These are phyloP conservation scores for Drosophila engyochracea DNA, from an alignment of 2,888 invertebrate genomes.

Conservation along the genomic window DNA sequence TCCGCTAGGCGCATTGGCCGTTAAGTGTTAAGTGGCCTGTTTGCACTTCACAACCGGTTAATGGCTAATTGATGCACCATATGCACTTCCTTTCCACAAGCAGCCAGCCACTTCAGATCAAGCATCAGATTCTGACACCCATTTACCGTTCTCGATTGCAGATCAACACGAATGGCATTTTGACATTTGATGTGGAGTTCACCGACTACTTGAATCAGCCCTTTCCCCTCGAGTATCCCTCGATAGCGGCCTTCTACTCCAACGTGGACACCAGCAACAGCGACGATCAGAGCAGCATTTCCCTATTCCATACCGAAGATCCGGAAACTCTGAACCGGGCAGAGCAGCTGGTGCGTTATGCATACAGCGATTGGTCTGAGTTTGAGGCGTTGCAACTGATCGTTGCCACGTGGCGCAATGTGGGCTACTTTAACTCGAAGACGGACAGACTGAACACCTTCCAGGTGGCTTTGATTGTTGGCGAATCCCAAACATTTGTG, in stretches of 20 bases:
- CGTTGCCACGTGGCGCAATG: slow-evolving; percentile 95
- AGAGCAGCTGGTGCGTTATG: slow-evolving; percentile 89
- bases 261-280: slow-evolving; percentile 92
- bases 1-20: slow-evolving; percentile 69
- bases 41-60: slow-evolving; percentile 60
- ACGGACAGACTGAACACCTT: slow-evolving; percentile 93
- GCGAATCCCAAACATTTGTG: slow-evolving; percentile 90
- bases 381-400: slow-evolving; percentile 93
- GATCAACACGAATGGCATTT: slow-evolving; percentile 96
- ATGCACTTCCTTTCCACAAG: slow-evolving; percentile 53
- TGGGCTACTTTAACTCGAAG: slow-evolving; percentile 89
- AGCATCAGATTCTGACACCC: neutral
- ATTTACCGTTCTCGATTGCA: slow-evolving; percentile 82
- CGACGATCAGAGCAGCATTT: slow-evolving; percentile 88
- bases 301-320: slow-evolving; percentile 90
- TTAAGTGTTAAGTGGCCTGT: slow-evolving; percentile 70
- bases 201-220: slow-evolving; percentile 94
- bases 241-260: slow-evolving; percentile 95
- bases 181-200: slow-evolving; percentile 96
- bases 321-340: slow-evolving; percentile 88
- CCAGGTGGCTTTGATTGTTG: slow-evolving; percentile 87
- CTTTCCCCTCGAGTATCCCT: slow-evolving; percentile 95
- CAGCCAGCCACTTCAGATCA: slow-evolving; percentile 10
- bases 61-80: slow-evolving; percentile 56
- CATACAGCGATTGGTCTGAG: slow-evolving; percentile 89